Percentiles rank a stretch among this genome's conserved stretches.
Evolutionary conservation across 2,113 vertebrate species (phyloP).

Genomic region (Leucoraja erinaceus): DNA sequence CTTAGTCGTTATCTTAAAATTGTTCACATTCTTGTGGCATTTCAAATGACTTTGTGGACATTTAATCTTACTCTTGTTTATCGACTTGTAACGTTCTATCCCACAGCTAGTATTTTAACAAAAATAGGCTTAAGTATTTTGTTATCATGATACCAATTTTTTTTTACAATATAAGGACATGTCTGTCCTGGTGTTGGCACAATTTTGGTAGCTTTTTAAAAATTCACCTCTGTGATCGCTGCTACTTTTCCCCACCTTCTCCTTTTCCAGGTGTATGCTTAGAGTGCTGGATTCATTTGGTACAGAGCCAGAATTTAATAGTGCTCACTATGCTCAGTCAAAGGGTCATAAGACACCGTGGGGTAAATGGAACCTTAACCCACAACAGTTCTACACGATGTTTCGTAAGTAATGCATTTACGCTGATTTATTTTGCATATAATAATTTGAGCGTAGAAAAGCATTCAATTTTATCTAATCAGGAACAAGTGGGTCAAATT

Average conservation of each 20-base stretch:
- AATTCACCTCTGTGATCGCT: slow-evolving; percentile 2
- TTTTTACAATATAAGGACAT: neutral
- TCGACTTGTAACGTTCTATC: neutral
- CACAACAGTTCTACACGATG: slow-evolving; percentile 98
- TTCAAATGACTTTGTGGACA: neutral
- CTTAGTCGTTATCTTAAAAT: neutral
- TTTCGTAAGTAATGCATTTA: slow-evolving; percentile 76
- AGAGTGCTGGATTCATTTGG: slow-evolving; percentile 93
- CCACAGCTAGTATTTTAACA: neutral
- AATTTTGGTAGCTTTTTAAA: neutral
- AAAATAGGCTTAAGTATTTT: neutral
- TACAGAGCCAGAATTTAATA: slow-evolving; percentile 96
- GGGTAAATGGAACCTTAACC: slow-evolving; percentile 99
- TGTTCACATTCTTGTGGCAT: neutral
- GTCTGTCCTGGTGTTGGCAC: neutral
- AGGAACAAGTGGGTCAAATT: neutral
- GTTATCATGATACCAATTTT: neutral
- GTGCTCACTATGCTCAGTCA: slow-evolving; percentile 92
- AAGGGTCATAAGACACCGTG: slow-evolving; percentile 97
- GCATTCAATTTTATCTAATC: neutral
- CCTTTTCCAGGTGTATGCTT: slow-evolving; percentile 81
- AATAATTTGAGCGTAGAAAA: neutral
- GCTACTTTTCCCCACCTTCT: too few relatives aligned
- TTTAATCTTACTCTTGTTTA: neutral
- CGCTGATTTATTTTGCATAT: neutral